Base-by-base conservation (phyloP, 2,113 vertebrate genomes). In the Chrysochloris asiatica region DNA sequence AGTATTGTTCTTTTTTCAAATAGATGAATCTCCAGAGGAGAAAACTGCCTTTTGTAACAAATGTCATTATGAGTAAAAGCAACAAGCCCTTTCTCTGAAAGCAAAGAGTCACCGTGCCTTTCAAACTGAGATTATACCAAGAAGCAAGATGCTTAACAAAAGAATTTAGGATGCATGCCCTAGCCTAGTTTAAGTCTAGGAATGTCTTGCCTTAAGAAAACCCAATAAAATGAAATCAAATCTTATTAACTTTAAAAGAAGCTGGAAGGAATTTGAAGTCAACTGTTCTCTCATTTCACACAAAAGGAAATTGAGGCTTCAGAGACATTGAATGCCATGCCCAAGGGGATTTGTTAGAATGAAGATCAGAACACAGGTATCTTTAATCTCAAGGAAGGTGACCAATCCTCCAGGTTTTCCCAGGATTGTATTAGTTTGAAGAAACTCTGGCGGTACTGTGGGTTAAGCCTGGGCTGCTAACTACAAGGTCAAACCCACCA, bases 1-100 rank as follows among this genome's bases (percentile, higher is more conserved):
- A 82, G 43, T 8, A 75, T 45, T 33, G 22, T 63, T 93, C 86
- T 87, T 17, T 80, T 92, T 76, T 89, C 56, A 83, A 92, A 88
- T 17, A 83, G 14, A n/a, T 47, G 8, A 47, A 26, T 81, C 24
- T 67, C 72, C n/a, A 88, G 92, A 63, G 17, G 3, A 52, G 24
- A 81, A 30, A 84, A 41, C 2, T 33, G n/a, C n/a, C 76, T 56
- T 90, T 67, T 71, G 78, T 93, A 79, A 90, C 71, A 82, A 75
- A 45, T n/a, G 14, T 73, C 17, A 0, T 13, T 36, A 28, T 47
- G 36, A 26, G 47, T 48, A 7, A 83, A 91, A 77, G 38, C 73
- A 79, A 36, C 41, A 79, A 92, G 30, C 67, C 52, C 59, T 65
- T 88, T 91, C 45, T 71, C 69, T n/a, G 16, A 17, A 45, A 84